A percentile compares a stretch with the other conserved stretches of the same genome.
Conservation (phyloP, 2,113 vertebrate genomes). For the Hydropotes inermis region DNA sequence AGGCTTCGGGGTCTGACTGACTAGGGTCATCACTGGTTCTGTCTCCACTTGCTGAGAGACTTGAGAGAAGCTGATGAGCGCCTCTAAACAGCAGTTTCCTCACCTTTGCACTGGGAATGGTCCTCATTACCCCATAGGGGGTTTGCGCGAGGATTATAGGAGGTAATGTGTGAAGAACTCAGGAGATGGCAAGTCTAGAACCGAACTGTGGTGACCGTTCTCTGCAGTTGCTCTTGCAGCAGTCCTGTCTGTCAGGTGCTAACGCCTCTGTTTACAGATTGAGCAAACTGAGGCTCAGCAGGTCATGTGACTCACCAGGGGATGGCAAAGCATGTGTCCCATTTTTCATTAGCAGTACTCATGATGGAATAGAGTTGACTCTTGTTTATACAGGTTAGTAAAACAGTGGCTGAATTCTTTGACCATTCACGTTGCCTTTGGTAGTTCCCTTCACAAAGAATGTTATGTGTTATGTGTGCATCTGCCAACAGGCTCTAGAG, state of each 20-base stretch:
- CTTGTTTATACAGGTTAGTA: not conserved
- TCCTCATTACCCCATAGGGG: not conserved
- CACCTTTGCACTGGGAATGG: not conserved
- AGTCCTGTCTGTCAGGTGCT: not conserved
- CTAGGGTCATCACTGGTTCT: not conserved
- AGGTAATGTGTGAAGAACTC: not conserved
- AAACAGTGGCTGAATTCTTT: not conserved
- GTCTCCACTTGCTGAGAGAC: not conserved
- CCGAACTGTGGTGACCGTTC: not conserved
- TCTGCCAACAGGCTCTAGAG: not conserved
- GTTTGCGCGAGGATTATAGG: not conserved
- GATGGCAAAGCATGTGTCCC: not conserved
- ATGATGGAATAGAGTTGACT: not conserved
- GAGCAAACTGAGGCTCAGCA: not conserved
- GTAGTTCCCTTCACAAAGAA: not conserved
- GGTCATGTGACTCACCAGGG: not conserved
- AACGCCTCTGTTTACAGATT: not conserved
- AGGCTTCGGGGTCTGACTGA: not conserved
- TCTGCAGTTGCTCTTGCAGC: not conserved
- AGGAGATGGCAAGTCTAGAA: not conserved
- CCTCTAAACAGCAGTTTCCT: accelerated
- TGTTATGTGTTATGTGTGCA: not conserved
- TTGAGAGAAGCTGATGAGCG: not conserved
- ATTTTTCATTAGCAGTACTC: not conserved
- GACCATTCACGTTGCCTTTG: not conserved